Evolutionary conservation across 2,797 vertebrate genomes (phyloP).

Genomic region (Apogon talboti): DNA sequence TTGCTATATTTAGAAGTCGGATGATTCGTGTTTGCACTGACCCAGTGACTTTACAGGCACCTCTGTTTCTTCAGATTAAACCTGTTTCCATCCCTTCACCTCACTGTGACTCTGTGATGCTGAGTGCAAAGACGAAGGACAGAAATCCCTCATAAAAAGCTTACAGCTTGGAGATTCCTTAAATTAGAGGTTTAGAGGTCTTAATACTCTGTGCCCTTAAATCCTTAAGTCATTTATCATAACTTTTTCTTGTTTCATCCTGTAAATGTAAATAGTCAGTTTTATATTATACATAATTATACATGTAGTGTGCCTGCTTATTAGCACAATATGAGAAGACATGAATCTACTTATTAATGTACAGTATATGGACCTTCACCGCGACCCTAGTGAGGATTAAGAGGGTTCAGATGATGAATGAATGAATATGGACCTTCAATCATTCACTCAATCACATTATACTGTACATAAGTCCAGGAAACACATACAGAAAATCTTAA

Average conservation of each 20-base stretch:
- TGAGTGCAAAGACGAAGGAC: constrained; percentile 81
- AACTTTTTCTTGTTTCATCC: constrained; percentile 48
- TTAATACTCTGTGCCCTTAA: constrained; percentile 73
- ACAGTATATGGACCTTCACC: no score
- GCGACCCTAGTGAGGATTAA: no score
- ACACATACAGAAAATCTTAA: background rate
- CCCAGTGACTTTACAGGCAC: constrained; percentile 64
- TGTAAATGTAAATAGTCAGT: background rate
- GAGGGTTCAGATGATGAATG: no score
- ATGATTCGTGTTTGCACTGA: constrained; percentile 28
- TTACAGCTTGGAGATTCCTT: constrained; percentile 88
- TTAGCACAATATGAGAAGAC: background rate
- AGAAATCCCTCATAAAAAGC: constrained; percentile 89
- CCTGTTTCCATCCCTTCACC: constrained; percentile 87
- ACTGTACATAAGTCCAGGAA: no score
- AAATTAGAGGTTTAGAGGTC: constrained; percentile 86
- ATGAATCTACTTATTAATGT: background rate
- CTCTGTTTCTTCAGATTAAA: constrained; percentile 84
- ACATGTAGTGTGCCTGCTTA: background rate
- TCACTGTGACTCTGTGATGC: constrained; percentile 89
- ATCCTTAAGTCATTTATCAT: constrained; percentile 61
- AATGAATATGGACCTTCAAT: no score
- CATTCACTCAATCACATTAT: no score
- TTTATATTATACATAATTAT: no score
- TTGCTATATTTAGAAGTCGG: constrained; percentile 65